phyloP scores from a whole-genome alignment of 2,797 vertebrate species.

The Semaprochilodus insignis region DNA sequence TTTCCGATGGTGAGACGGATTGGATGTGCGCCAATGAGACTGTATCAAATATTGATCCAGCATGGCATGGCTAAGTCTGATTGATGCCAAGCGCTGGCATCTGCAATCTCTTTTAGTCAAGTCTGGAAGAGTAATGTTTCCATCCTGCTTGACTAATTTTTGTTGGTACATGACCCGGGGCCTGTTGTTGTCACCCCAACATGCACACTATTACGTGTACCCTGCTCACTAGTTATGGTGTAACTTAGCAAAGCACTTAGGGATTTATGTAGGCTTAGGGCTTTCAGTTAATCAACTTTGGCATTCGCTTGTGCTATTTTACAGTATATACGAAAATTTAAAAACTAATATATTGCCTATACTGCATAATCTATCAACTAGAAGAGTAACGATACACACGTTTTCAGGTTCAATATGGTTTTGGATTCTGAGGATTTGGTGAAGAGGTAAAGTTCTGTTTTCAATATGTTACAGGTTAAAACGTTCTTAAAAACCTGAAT shows the following conservation, averaged over 20 bases:
- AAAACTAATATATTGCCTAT: too few relatives aligned
- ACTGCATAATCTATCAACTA: too few relatives aligned
- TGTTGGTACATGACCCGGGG: slow-evolving; percentile 18
- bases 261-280: background rate
- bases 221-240: slow-evolving; percentile 2
- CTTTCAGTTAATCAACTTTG: background rate
- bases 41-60: slow-evolving; percentile 54
- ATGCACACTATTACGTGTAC: background rate
- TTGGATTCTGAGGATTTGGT: too few relatives aligned
- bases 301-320: background rate
- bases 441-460: too few relatives aligned
- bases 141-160: slow-evolving; percentile 40
- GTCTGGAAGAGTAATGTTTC: slow-evolving; percentile 16
- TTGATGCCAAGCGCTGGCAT: slow-evolving; percentile 38
- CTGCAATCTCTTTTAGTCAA: background rate
- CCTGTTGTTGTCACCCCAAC: slow-evolving; percentile 1
- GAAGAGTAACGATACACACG: background rate
- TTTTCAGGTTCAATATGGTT: background rate
- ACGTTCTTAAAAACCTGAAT: too few relatives aligned
- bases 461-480: too few relatives aligned
- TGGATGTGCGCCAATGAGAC: slow-evolving; percentile 16
- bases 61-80: slow-evolving; percentile 34
- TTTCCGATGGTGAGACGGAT: slow-evolving; percentile 18
- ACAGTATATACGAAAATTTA: too few relatives aligned
- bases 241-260: background rate